These are phyloP conservation scores for Dendrolimus kikuchii DNA, from an alignment of 1,140 invertebrate species.

Conservation along the genomic window DNA sequence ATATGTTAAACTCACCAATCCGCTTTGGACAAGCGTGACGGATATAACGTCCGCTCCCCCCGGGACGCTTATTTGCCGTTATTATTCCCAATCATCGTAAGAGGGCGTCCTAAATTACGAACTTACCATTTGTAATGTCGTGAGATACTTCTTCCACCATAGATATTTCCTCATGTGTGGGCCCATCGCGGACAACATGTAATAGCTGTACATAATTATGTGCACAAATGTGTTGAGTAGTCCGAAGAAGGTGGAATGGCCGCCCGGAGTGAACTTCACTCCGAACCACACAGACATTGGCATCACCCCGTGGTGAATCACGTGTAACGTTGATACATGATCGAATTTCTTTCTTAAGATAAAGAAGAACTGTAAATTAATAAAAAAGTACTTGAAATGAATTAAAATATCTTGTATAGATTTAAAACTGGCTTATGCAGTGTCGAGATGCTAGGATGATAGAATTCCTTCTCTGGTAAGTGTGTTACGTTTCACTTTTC, in stretches of 20 bases:
- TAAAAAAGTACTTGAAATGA: too few relatives aligned
- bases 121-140: slow-evolving; percentile 87
- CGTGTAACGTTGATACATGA: slow-evolving; percentile 94
- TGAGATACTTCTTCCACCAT: slow-evolving; percentile 96
- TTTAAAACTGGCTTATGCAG: too few relatives aligned
- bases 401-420: too few relatives aligned
- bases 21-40: too few relatives aligned
- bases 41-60: too few relatives aligned
- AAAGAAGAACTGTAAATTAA: slow-evolving; percentile 87
- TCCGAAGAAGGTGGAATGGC: slow-evolving; percentile 88
- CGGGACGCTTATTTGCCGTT: too few relatives aligned
- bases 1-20: too few relatives aligned
- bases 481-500: too few relatives aligned
- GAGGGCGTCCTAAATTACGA: too few relatives aligned
- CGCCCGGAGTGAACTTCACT: slow-evolving; percentile 94
- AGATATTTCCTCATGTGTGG: slow-evolving; percentile 86
- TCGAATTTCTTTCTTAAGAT: slow-evolving; percentile 94
- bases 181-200: slow-evolving; percentile 88
- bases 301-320: slow-evolving; percentile 97
- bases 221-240: slow-evolving; percentile 90
- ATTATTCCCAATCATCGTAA: background rate
- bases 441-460: too few relatives aligned
- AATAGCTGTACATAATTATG: slow-evolving; percentile 92
- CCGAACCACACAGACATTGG: slow-evolving; percentile 97
- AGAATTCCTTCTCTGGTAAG: too few relatives aligned